These are phyloP conservation scores for Heteronetta atricapilla DNA, from an alignment of 2,113 vertebrate species.

Conservation along the genomic window DNA sequence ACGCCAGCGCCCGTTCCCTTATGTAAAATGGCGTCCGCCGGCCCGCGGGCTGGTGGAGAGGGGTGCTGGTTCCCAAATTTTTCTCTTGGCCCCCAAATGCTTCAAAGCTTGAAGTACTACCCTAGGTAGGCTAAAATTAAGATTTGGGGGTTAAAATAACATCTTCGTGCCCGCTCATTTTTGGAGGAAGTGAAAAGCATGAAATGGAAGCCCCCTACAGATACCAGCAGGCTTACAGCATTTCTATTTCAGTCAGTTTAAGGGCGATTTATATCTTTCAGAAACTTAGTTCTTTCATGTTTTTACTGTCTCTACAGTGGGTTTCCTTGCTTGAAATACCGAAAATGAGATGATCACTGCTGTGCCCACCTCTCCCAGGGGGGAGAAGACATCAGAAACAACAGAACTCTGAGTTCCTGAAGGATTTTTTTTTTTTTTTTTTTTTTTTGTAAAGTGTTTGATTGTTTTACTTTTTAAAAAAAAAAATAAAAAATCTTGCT, in stretches of 20 bases:
- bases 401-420: background rate
- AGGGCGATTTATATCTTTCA: background rate
- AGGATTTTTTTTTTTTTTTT: too few relatives aligned
- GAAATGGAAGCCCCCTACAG: background rate
- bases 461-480: too few relatives aligned
- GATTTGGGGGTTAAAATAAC: too few relatives aligned
- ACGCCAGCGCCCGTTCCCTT: background rate
- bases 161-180: background rate
- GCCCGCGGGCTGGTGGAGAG: too few relatives aligned
- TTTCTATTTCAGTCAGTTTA: background rate
- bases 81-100: too few relatives aligned
- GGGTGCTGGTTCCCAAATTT: too few relatives aligned
- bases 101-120: too few relatives aligned
- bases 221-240: rapidly evolving
- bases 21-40: background rate
- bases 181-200: background rate
- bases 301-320: background rate
- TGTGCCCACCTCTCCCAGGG: too few relatives aligned
- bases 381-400: background rate
- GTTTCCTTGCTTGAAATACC: background rate
- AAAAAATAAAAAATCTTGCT: background rate
- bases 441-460: too few relatives aligned
- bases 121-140: too few relatives aligned
- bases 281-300: background rate
- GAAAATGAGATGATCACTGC: background rate